Base-by-base conservation (phyloP, 2,888 invertebrate genomes). In the Heliconius erato region DNA sequence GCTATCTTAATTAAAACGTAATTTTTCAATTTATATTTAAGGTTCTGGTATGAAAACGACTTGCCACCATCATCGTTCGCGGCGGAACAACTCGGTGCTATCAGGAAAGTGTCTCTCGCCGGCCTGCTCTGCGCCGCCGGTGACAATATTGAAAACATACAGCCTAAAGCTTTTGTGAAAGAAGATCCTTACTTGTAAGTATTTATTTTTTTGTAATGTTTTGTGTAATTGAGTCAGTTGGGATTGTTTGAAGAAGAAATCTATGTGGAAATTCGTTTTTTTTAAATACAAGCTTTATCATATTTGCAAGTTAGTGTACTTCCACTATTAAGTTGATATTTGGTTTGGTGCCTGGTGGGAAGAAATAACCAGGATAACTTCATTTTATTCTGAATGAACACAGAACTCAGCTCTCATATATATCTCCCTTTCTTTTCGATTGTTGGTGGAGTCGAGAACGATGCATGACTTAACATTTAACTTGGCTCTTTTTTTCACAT, bases 1-100 rank as follows among this genome's bases (percentile, higher is more conserved):
- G 19, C 49, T 49, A 0, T 16, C 6, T 49, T 16, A 19, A 54
- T 54, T 54, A 40, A 40, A 40, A 40, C 2, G 1, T 63, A n/a
- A 11, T n/a, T 12, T 63, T n/a, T 12, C 4, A n/a, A 4, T n/a
- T 32, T 32, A 63, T n/a, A 6, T 68, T n/a, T 23, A 59, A 96
- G 99, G 85, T 99, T 99, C 91, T 99, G 99, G 99, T 99, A 99
- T 90, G 99, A 99, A 92, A 99, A 99, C 90, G 99, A 99, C 90
- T 96, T 99, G 74, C 99, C 98, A 0, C 98, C 98, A 0, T 98
- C 98, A 26, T 98, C 98, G 0, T 96, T 99, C 85, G 97, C 96
- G 0, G 96, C 97, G 83, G 97, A 97, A 77, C 98, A 99, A 90
- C 94, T 99, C 16, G 97, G 97, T 81, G 98, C 98, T 86, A 97